Conservation (phyloP, 1,140 invertebrate genomes). For the Homalodisca vitripennis region DNA sequence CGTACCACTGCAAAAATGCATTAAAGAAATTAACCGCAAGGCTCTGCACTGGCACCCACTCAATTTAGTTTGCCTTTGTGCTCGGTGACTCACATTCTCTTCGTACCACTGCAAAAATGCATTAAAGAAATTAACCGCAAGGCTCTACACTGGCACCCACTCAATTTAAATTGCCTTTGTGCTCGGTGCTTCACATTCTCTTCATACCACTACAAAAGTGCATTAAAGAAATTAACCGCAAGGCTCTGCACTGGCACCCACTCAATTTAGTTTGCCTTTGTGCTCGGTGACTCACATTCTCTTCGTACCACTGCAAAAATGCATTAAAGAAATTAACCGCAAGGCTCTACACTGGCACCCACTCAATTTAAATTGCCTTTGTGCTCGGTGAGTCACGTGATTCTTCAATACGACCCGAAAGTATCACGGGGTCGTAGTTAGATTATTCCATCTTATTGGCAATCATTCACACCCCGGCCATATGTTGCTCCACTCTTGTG, state of each 20-base stretch:
- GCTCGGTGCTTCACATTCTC: no score
- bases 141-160: no score
- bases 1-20: no score
- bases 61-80: no score
- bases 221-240: not conserved
- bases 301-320: no score
- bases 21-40: no score
- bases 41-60: no score
- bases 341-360: not conserved
- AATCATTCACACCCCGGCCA: constrained; percentile 30
- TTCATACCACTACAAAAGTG: no score
- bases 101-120: no score
- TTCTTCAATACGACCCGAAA: not conserved
- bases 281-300: constrained; percentile 7
- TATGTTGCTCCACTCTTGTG: constrained; percentile 29
- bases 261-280: constrained; percentile 3
- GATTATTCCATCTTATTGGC: constrained; percentile 30
- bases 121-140: no score
- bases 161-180: no score
- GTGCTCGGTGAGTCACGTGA: constrained; percentile 14
- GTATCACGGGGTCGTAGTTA: constrained; percentile 20
- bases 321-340: not conserved
- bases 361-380: constrained; percentile 7
- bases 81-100: no score
- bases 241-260: not conserved